Base-by-base conservation (phyloP, 2,797 vertebrate genomes). In the Malacoctenus gilli region DNA sequence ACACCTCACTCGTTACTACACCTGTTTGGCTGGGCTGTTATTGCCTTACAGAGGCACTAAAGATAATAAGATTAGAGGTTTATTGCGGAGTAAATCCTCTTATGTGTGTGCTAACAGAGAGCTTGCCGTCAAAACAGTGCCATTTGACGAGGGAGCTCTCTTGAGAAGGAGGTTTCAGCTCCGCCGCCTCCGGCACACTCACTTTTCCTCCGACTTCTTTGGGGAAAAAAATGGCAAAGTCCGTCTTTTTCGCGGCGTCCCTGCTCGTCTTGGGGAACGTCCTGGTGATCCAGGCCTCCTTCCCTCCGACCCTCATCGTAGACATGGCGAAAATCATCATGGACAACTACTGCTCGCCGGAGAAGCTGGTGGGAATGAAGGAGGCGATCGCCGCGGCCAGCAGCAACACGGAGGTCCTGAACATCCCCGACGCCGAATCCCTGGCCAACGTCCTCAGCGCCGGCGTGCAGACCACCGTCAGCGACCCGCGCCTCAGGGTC, bases 301-400 rank as follows among this genome's bases (percentile, higher is more conserved):
- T 95, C 78, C 72, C 94, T 6, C 89, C 94, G 0, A 83, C 79
- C 32, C 77, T 98, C 68, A 92, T 99, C 13, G 50, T 92, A 51
- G 93, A 97, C 54, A 93, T 97, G 91, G 94, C 93, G 57, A 93
- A 93, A 85, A 81, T 97, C 8, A 89, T 98, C 59, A 76, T 95
- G 87, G 92, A 96, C 66, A 98, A 95, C 83, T 98, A 98, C 76
- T 98, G 95, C 88, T 94, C 94, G 42, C 95, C 95, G 2, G 95
- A 97, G 89, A 95, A 93, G 77, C 88, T 98, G 34, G 39, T 84
- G 8, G 95, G 95, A 36, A 94, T 97, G 93, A 90, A 94, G 80
- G 93, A 95, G 64, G 94, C 93, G 15, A 95, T 96, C 11, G 87
- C 91, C 28, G 88, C 92, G 42, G 94, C 93, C 35, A 82, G 88